These are phyloP conservation scores for Antidorcas marsupialis DNA, from an alignment of 2,113 vertebrate species.

Conservation along the genomic window DNA sequence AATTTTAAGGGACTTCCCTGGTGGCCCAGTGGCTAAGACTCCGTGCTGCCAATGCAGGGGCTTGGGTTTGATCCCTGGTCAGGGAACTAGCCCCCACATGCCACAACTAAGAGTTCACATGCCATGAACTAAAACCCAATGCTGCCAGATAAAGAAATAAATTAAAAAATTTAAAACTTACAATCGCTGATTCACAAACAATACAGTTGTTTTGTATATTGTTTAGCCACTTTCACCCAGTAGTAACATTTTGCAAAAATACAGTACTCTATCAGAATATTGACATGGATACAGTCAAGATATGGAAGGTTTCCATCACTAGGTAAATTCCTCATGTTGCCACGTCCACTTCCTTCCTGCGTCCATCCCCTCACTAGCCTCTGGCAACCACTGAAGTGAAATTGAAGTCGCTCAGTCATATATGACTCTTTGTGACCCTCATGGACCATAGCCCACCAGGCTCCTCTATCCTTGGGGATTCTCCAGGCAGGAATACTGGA, in stretches of 20 bases:
- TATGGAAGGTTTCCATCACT: background rate
- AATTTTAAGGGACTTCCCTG: background rate
- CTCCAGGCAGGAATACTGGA: background rate
- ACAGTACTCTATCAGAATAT: background rate
- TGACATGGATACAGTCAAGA: background rate
- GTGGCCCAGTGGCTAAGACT: background rate
- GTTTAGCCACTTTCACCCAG: background rate
- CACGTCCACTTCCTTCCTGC: background rate
- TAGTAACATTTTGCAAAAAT: background rate
- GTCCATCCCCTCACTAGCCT: background rate
- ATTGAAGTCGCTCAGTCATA: background rate
- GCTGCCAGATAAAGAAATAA: background rate
- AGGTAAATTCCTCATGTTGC: background rate
- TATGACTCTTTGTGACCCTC: background rate
- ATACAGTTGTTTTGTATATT: background rate
- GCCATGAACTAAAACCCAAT: background rate
- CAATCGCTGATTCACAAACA: background rate
- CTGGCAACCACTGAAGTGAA: background rate
- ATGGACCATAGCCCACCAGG: background rate
- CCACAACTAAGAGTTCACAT: background rate
- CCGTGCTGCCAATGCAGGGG: fast-evolving
- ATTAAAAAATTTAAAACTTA: background rate
- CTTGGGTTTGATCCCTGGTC: background rate
- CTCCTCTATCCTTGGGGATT: background rate
- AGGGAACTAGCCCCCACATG: background rate